Evolutionary conservation across 2,113 vertebrate species (phyloP).

Genomic region (Globicephala melas): DNA sequence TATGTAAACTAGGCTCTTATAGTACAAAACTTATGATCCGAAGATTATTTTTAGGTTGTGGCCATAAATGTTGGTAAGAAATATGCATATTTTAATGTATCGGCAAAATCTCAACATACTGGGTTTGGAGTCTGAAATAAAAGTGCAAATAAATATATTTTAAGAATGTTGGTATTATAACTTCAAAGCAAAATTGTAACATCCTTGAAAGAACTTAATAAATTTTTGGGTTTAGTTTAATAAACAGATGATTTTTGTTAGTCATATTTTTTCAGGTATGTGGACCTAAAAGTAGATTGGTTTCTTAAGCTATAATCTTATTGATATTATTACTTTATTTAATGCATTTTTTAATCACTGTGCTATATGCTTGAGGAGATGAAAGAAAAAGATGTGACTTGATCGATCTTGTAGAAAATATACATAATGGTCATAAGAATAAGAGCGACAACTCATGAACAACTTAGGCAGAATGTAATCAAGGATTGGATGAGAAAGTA

Average conservation of each 20-base stretch:
- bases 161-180: constrained; percentile 22
- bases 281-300: neutral
- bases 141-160: constrained; percentile 34
- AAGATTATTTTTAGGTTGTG: constrained; percentile 31
- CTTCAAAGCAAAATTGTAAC: neutral
- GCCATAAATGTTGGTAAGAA: neutral
- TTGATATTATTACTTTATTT: constrained; percentile 6
- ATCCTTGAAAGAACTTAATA: neutral
- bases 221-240: neutral
- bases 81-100: neutral
- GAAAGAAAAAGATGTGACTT: neutral
- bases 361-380: neutral
- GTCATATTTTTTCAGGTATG: neutral
- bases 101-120: neutral
- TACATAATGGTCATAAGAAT: neutral
- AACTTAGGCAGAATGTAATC: neutral
- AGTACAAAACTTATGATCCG: neutral
- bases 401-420: neutral
- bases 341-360: neutral
- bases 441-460: neutral
- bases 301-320: neutral
- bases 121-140: constrained; percentile 11
- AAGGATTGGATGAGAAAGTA: neutral
- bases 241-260: constrained; percentile 14
- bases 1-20: neutral